Percentiles rank a stretch among this genome's conserved stretches.
phyloP scores from a whole-genome alignment of 2,888 invertebrate species.

The Timandra comae region DNA sequence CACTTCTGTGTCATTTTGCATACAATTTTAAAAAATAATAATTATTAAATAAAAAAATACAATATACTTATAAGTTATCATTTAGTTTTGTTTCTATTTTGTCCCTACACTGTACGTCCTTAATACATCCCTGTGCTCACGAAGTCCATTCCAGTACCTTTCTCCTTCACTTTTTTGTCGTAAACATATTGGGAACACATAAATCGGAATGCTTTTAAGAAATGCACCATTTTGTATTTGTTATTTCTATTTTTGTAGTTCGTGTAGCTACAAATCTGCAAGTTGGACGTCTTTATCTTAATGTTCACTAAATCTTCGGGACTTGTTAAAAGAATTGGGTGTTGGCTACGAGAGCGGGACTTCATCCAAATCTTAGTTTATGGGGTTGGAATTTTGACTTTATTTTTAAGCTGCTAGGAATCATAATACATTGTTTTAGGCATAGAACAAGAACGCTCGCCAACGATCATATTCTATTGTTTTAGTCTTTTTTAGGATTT shows the following conservation, averaged over 20 bases:
- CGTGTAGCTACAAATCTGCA: slow-evolving; percentile 1
- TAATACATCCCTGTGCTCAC: slow-evolving; percentile 16
- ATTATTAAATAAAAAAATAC: too few species aligned
- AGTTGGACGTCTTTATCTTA: not conserved
- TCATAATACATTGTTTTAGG: too few species aligned
- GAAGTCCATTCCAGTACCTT: slow-evolving; percentile 29
- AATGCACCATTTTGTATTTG: slow-evolving; percentile 29
- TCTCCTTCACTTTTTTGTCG: slow-evolving; percentile 26
- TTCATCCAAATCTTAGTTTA: not conserved
- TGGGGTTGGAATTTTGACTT: not conserved
- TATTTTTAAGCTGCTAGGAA: too few species aligned
- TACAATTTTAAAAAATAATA: too few species aligned
- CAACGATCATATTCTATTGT: too few species aligned
- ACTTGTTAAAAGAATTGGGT: not conserved
- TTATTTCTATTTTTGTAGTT: slow-evolving; percentile 12
- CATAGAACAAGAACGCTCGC: too few species aligned
- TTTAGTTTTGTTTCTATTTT: too few species aligned
- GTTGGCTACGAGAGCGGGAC: not conserved
- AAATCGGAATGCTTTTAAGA: slow-evolving; percentile 30
- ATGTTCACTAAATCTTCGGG: not conserved
- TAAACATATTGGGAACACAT: slow-evolving; percentile 37
- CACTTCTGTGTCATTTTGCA: too few species aligned
- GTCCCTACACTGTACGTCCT: not conserved
- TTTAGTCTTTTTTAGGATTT: too few species aligned
- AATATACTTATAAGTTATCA: too few species aligned